These are phyloP conservation scores for Crenuchus spilurus DNA, from an alignment of 2,797 vertebrate species.

Conservation along the genomic window DNA sequence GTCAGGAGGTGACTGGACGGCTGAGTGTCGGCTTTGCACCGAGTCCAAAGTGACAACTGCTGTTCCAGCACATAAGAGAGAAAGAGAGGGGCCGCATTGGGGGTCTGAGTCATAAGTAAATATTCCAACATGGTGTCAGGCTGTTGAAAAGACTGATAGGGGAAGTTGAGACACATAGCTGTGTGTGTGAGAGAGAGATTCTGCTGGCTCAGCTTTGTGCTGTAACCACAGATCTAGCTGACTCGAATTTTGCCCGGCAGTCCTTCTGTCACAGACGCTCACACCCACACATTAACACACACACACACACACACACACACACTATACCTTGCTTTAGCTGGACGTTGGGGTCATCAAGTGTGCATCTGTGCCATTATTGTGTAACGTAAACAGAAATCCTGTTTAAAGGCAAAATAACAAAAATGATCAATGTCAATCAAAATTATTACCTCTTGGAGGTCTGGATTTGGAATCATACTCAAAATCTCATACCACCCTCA, in stretches of 20 bases:
- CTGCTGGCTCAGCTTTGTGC: constrained; percentile 42
- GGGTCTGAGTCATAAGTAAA: constrained; percentile 48
- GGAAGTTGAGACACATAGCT: constrained; percentile 65
- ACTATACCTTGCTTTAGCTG: constrained; percentile 22
- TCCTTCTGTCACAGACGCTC: constrained; percentile 46
- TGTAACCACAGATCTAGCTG: constrained; percentile 55
- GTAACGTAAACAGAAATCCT: constrained; percentile 6
- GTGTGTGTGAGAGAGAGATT: constrained; percentile 40
- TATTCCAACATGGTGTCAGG: constrained; percentile 48
- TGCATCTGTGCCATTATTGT: constrained; percentile 5
- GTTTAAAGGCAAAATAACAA: too few species aligned
- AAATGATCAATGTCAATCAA: too few species aligned
- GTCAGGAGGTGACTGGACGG: neutral
- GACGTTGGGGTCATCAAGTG: constrained; percentile 22
- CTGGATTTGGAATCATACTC: too few species aligned
- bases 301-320: constrained; percentile 52
- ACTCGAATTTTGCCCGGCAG: constrained; percentile 51
- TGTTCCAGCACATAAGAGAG: constrained; percentile 46
- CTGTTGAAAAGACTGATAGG: constrained; percentile 69
- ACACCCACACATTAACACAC: constrained; percentile 60
- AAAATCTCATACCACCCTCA: too few species aligned
- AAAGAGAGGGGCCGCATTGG: constrained; percentile 62
- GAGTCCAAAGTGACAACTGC: neutral
- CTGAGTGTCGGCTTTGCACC: constrained; percentile 2
- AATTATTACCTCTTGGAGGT: too few species aligned